These are phyloP conservation scores for Drepanosiphum platanoidis DNA, from an alignment of 2,888 invertebrate genomes.

Conservation along the genomic window DNA sequence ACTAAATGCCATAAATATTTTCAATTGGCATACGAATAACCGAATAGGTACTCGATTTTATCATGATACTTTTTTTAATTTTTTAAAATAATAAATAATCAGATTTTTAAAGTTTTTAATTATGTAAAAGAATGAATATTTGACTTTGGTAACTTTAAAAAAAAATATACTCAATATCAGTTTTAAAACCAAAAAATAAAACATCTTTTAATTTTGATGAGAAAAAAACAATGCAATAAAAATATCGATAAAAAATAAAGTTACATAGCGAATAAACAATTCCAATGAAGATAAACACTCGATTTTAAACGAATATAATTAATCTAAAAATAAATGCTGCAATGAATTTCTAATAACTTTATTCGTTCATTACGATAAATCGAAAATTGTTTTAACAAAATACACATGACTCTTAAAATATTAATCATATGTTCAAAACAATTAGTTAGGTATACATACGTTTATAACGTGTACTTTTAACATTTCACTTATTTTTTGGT, in stretches of 20 bases:
- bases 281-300: neutral
- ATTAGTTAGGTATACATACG: neutral
- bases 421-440: neutral
- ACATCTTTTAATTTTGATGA: too few species aligned
- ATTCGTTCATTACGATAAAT: neutral
- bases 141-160: too few species aligned
- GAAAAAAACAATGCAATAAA: too few species aligned
- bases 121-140: too few species aligned
- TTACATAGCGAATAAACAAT: neutral
- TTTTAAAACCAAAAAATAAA: too few species aligned
- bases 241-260: too few species aligned
- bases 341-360: neutral
- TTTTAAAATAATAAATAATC: too few species aligned
- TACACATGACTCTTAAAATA: neutral
- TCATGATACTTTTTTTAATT: too few species aligned
- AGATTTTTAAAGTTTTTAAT: too few species aligned
- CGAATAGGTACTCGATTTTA: too few species aligned
- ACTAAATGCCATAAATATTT: neutral
- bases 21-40: too few species aligned
- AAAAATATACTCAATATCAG: too few species aligned
- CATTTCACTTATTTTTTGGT: neutral
- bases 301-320: neutral
- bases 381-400: neutral
- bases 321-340: neutral
- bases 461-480: neutral